Conservation (phyloP, 2,113 vertebrate genomes). For the Nettapus auritus region DNA sequence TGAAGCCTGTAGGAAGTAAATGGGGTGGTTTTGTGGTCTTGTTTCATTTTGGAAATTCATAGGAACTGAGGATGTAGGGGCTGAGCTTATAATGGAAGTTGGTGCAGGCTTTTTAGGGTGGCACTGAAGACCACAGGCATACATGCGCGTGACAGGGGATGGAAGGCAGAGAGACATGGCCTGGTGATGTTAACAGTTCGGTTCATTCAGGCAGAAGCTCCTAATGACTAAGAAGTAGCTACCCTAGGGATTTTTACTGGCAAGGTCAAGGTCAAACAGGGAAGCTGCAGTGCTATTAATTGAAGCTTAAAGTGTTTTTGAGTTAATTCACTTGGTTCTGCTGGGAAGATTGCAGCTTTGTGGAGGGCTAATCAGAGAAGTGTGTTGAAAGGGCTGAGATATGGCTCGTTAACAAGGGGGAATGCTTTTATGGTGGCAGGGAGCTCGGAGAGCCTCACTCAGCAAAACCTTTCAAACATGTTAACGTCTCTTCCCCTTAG, state of each 20-base stretch:
- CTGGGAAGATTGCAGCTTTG: conserved; percentile 23
- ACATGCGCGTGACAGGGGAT: rapidly evolving
- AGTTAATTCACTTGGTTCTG: conserved; percentile 49
- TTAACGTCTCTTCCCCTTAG: neutral
- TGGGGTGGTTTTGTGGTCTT: neutral
- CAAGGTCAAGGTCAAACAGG: conserved; percentile 5
- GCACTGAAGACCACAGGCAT: neutral
- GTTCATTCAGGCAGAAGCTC: conserved; percentile 14
- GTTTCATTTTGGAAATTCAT: neutral
- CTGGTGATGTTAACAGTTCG: neutral
- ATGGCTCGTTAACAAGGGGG: conserved; percentile 12
- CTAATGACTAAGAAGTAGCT: neutral
- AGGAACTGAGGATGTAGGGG: neutral
- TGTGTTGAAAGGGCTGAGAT: conserved; percentile 52
- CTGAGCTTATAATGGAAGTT: neutral
- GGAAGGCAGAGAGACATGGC: neutral
- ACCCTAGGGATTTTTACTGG: conserved; percentile 25
- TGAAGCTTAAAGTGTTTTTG: conserved; percentile 36
- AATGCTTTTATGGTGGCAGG: conserved; percentile 34
- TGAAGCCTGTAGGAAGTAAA: neutral
- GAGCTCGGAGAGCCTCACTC: neutral
- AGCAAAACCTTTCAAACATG: neutral
- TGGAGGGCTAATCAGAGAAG: neutral
- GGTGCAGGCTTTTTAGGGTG: neutral
- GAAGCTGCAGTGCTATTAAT: conserved; percentile 60